phyloP scores from a whole-genome alignment of 2,888 invertebrate species.

The Rhagophthalmus giganteus region DNA sequence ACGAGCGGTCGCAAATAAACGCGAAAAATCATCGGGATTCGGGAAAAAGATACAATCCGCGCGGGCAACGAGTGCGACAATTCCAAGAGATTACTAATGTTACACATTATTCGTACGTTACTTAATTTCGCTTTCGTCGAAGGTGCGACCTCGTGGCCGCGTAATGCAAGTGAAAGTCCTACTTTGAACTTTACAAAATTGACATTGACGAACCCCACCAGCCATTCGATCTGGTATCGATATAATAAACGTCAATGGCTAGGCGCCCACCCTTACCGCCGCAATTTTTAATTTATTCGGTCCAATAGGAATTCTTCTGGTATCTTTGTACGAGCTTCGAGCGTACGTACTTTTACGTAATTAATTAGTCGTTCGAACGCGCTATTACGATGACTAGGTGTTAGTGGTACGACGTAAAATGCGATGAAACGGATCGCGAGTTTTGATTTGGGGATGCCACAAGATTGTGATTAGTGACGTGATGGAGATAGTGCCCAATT shows the following conservation, averaged over 20 bases:
- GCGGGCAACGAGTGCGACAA: too few species aligned
- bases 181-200: conserved; percentile 31
- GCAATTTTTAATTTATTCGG: neutral
- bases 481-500: neutral
- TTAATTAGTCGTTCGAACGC: neutral
- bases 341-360: too few species aligned
- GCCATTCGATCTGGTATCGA: neutral
- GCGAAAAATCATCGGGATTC: too few species aligned
- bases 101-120: conserved; percentile 21
- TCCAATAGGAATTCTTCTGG: too few species aligned
- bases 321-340: too few species aligned
- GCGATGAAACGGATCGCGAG: too few species aligned
- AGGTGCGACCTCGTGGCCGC: conserved; percentile 33
- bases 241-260: neutral
- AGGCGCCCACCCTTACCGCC: conserved; percentile 21
- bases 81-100: too few species aligned
- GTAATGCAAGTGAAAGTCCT: conserved; percentile 28
- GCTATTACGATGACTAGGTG: too few species aligned
- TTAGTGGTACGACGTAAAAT: too few species aligned
- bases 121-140: conserved; percentile 37
- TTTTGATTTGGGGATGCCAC: too few species aligned
- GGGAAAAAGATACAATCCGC: too few species aligned
- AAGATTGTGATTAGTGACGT: neutral
- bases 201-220: conserved; percentile 37
- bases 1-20: too few species aligned